Base-by-base conservation (phyloP, 2,797 vertebrate species). In the Pterois miles region DNA sequence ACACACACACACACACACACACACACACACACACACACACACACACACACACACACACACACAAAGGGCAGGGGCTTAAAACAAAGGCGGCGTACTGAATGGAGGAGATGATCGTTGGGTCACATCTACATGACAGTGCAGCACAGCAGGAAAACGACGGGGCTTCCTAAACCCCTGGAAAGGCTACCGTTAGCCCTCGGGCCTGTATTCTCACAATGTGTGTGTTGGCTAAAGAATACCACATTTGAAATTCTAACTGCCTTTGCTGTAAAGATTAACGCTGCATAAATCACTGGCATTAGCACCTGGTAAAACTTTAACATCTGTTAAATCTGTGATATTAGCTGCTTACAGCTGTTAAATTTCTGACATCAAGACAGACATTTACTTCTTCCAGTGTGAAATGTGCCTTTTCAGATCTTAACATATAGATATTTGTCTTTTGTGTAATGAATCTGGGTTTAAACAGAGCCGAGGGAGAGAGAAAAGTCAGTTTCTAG, bases 71-170 rank as follows among this genome's bases (percentile, higher is more conserved):
- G 62, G 27, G 71, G 52, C 60, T 23, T 70, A 22, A 89, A 80
- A 91, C 91, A 92, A 90, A 90, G 65, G 73, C 50, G 16, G 27
- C 56, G 1, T 23, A 80, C 63, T 83, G 80, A 82, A 80, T 52
- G 33, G 52, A 78, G 73, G 71, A 88, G 84, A 88, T 83, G 88
- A 84, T 90, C 81, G 78, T 86, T 89, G 71, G 78, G 71, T 72
- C 48, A 38, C 81, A 92, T 92, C 86, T 89, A 75, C 90, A 92
- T 91, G 81, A 91, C 89, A 91, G 80, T 78, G 75, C 65, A 27
- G 72, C 83, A 85, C 90, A 12, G 22, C 86, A 86, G 85, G 86
- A 81, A 31, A 83, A 80, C 80, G 40, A 75, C 34, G 1, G 75
- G 79, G 68, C 70, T 83, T 84, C 81, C 67, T 65, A 71, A 83